Conservation (phyloP, 2,113 vertebrate species). For the Microtus oregoni region DNA sequence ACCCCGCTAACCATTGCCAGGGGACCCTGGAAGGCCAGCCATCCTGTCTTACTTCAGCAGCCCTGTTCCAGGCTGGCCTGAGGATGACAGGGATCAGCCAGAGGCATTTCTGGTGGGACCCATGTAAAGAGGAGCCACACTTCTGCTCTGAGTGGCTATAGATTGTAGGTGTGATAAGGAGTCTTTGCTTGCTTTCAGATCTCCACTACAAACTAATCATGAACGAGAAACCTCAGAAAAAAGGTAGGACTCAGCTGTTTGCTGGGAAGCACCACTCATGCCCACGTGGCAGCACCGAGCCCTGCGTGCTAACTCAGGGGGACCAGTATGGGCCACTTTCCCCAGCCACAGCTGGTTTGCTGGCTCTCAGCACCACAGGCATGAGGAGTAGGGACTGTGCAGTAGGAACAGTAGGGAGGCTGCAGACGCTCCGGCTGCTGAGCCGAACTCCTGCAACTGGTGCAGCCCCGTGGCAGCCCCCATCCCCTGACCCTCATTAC, state of each 20-base stretch:
- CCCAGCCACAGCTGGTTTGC: background rate
- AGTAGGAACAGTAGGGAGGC: background rate
- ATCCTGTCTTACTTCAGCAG: background rate
- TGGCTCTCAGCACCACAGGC: too few species aligned
- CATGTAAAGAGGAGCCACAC: background rate
- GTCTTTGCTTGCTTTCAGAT: slow-evolving; percentile 83
- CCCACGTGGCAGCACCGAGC: background rate
- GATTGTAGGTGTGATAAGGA: background rate
- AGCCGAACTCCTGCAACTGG: background rate
- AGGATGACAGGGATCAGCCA: background rate
- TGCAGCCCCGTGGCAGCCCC: background rate
- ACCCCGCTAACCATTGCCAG: background rate
- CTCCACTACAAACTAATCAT: slow-evolving; percentile 90
- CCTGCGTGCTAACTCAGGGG: background rate
- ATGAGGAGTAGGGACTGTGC: background rate
- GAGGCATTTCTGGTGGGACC: background rate
- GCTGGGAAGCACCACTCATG: background rate
- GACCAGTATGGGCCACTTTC: background rate
- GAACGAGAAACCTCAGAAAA: slow-evolving; percentile 80
- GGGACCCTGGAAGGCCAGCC: background rate
- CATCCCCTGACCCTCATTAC: background rate
- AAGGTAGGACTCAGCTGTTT: slow-evolving; percentile 40
- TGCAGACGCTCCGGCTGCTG: background rate
- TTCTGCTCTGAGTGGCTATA: background rate
- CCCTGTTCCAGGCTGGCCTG: background rate